Evolutionary conservation across 2,113 vertebrate species (phyloP), one percentile per base, ranked within the genome.

Genomic region (Tragelaphus scriptus): DNA sequence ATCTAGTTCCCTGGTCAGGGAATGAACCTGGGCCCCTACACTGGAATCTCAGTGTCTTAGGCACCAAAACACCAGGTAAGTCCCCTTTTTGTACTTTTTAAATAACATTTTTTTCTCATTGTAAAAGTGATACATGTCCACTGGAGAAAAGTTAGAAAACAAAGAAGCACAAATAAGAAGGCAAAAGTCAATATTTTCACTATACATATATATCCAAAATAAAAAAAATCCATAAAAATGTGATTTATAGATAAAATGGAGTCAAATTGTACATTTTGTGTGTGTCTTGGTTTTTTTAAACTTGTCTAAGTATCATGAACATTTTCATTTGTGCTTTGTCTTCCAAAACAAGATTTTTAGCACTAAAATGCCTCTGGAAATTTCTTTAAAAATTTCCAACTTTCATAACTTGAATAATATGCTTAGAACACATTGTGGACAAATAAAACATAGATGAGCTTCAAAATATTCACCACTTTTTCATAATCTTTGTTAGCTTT

Each of bases 291-390:
- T 26, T 16, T 56, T 84, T 85, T 58, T 1, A 63, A 40, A 77
- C 12, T 96, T 81, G 25, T 47, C 14, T 30, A 26, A 8, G 25
- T 47, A 63, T 40, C 58, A 94, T 28, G 3, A 85, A 55, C 26
- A 71, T 75, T 86, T 92, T 28, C 25, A 25, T 40, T 56, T 87
- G 17, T 85, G 44, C 32, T 86, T 90, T 36, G 30, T 80, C n/a
- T 77, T 85, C 32, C 53, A 44, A 93, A 75, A 56, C 32, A 90
- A 90, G 81, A 82, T 87, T 90, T 92, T 95, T 80, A 96, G 44
- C 6, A 61, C n/a, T 92, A 71, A 85, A 53, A 85, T 81, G 14
- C 40, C 17, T 85, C 58, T 90, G 85, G 51, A 85, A 88, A 79
- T 44, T 71, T 56, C 75, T 85, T 82, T 12, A 16, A 58, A 87